Conservation (phyloP, 2,888 invertebrate genomes). For the Drosophila koepferae region DNA sequence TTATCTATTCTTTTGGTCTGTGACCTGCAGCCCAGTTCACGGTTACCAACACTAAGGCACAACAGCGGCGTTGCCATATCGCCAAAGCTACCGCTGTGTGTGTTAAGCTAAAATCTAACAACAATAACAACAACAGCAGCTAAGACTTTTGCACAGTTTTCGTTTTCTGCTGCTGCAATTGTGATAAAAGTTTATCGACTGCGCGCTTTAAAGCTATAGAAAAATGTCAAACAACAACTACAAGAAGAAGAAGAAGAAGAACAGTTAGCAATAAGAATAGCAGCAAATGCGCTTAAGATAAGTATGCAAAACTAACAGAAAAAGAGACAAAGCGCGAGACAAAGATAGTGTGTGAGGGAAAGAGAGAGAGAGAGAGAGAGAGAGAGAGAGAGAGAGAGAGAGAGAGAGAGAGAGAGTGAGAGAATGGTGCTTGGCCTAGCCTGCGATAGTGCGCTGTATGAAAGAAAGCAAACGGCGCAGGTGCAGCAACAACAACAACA, state of each 20-base stretch:
- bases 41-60: slow-evolving; percentile 33
- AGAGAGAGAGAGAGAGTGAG: slow-evolving; percentile 3
- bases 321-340: neutral
- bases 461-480: slow-evolving; percentile 66
- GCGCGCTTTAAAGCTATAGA: slow-evolving; percentile 65
- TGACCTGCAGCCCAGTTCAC: slow-evolving; percentile 51
- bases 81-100: slow-evolving; percentile 8
- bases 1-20: slow-evolving; percentile 56
- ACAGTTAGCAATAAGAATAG: slow-evolving; percentile 38
- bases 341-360: neutral
- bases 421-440: slow-evolving; percentile 12
- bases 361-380: slow-evolving; percentile 5
- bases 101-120: neutral
- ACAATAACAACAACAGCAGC: slow-evolving; percentile 4
- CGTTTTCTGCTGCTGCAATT: slow-evolving; percentile 66
- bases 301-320: slow-evolving; percentile 68
- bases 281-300: slow-evolving; percentile 71
- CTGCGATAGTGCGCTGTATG: slow-evolving; percentile 41
- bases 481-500: slow-evolving; percentile 60
- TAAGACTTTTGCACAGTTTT: slow-evolving; percentile 56
- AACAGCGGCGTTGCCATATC: slow-evolving; percentile 52
- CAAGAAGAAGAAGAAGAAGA: neutral
- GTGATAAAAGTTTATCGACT: slow-evolving; percentile 80
- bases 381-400: slow-evolving; percentile 6
- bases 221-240: slow-evolving; percentile 41